Base-by-base conservation (phyloP, 2,113 vertebrate genomes). In the Pelodiscus sinensis region DNA sequence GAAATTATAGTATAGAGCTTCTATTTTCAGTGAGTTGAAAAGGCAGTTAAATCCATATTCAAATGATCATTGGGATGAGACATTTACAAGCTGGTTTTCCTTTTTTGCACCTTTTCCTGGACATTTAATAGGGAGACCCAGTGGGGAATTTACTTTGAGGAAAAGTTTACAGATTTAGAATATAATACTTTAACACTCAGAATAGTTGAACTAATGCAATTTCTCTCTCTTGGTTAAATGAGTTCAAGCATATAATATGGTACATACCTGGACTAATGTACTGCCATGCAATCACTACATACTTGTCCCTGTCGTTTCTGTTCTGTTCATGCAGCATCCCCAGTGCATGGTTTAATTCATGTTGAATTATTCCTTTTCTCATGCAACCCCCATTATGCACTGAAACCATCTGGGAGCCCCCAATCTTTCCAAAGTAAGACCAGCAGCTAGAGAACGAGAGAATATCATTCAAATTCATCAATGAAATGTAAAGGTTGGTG, bases 261-360 rank as follows among this genome's bases (percentile, higher is more conserved):
- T 50, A 44, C 25, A 95, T 97, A 98, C 97, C 98, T 97, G 98
- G 97, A 97, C 94, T 97, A 86, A 98, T 97, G 94, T 98, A 98
- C 68, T 97, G 93, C 97, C 97, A 98, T 95, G 97, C 84, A 85
- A 98, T 94, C 91, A 96, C 96, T 56, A 96, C 94, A 90, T 96
- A 97, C 4, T 90, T 97, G 96, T 95, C 97, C 29, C 97, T 35
- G 85, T 98, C 97, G 15, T 93, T 94, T 29, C 98, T 98, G 10
- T 97, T 98, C 93, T 98, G 97, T 93, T 98, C 97, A 50, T 94
- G 96, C 57, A 98, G 92, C 77, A 98, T 97, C 52, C 96, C 96
- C 82, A 98, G 85, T 8, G 95, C 81, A 3, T 84, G 88, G 97
- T 98, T 98, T 93, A 98, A 96, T 88, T 98, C 92, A 79, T 98